Base-by-base conservation (phyloP, 2,797 vertebrate species). In the Mionectes olivaceus region DNA sequence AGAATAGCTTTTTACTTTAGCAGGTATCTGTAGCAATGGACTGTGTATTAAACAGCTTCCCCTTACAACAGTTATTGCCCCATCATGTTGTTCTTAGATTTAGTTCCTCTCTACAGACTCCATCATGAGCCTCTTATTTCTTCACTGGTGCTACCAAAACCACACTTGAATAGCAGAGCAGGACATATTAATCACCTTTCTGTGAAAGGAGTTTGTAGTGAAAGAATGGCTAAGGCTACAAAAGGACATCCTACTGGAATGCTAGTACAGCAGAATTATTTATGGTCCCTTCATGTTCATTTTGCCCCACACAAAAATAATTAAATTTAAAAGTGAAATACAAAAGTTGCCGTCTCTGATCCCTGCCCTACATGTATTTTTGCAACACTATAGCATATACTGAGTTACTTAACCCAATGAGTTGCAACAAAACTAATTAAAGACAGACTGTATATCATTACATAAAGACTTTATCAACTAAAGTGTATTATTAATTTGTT, bases 401-500 rank as follows among this genome's bases (percentile, higher is more conserved):
- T 37, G 32, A 47, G 18, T 82, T 79, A 92, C 47, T 59, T 70
- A 92, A 92, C 22, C 10, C 1, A 41, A 22, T 41, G 21, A 77
- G 13, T 10, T 64, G 56, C 37, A 92, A 56, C 9, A 93, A 83
- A 94, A 89, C 56, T 84, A 94, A 75, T 35, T 47, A 32, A 94
- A 89, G 47, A 63, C 50, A 81, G 53, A 81, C 7, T 71, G 59
- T 28, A 68, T 87, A 61, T 80, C 92, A 93, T 80, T 83, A 81
- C 60, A 59, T 81, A 79, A 92, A 59, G 43, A 74, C 15, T 65
- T 35, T 19, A 79, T 67, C 43, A 84, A 82, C 93, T 90, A 87
- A 87, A 92, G 18, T 28, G 22, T 37, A 89, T 77, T 95, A 95
- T 84, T 94, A 68, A 92, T 89, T 80, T 94, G 86, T 92, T 96